These are phyloP conservation scores for Siphlonurus alternatus DNA, from an alignment of 2,888 invertebrate genomes.

Conservation along the genomic window DNA sequence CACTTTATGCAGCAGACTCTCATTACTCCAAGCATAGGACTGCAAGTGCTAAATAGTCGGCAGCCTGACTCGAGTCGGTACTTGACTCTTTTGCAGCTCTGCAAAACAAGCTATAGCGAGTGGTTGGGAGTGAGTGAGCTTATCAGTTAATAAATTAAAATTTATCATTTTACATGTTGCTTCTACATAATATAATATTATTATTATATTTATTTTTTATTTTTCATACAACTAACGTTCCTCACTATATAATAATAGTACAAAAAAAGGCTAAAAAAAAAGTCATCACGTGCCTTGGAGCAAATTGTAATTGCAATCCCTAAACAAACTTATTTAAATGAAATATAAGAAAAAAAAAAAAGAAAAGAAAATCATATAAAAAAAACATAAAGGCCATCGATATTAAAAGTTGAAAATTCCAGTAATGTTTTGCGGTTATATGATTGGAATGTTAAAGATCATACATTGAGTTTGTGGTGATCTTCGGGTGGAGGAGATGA, in stretches of 20 bases:
- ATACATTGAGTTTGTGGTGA: neutral
- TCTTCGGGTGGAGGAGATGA: neutral
- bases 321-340: neutral
- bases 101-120: neutral
- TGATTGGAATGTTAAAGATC: neutral
- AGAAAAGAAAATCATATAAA: no score
- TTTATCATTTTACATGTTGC: no score
- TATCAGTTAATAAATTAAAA: no score
- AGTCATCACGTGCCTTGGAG: neutral
- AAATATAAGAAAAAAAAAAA: neutral
- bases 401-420: neutral
- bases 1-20: no score
- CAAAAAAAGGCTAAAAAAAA: neutral
- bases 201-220: no score
- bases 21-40: no score
- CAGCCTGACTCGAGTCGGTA: no score
- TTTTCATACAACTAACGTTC: no score
- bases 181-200: no score
- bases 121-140: neutral
- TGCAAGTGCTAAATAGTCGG: no score
- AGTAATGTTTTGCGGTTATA: neutral
- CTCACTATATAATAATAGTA: neutral
- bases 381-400: neutral
- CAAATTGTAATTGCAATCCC: neutral
- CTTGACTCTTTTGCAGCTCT: no score